Evolutionary conservation across 2,113 vertebrate genomes (phyloP), one percentile per base, ranked within the genome.

Genomic region (Tamias sibiricus): DNA sequence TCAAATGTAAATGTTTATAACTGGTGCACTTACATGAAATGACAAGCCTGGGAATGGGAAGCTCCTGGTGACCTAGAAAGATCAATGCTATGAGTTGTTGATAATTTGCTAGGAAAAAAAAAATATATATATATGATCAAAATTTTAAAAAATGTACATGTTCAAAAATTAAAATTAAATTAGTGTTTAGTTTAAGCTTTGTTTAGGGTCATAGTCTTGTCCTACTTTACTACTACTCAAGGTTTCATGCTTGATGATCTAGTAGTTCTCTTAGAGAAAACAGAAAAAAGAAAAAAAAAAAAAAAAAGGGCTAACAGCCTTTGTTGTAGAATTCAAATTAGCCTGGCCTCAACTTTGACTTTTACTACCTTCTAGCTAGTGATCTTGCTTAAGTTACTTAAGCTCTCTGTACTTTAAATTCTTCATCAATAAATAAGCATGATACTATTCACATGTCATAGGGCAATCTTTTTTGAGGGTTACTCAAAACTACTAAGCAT

Each of bases 301-400:
- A 14, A 22, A 0, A 0, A 54, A 32, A 49, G 35, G 9, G 10
- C 28, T 72, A 69, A 64, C 35, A 47, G 22, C 3, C 52, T 0
- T 83, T 37, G 37, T 52, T 22, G 10, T 30, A 80, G 28, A 89
- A 6, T 17, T 49, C 35, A 85, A 4, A 1, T 7, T 49, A 52
- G 20, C 24, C 8, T 32, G n/a, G 4, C 32, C 42, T 49, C 14
- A 88, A 28, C 22, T 47, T 62, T 30, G 20, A 8, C 24, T n/a
- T 76, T 76, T 79, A 22, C 28, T 62, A 14, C 9, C 62, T 90
- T 87, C 62, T 76, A 80, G 0, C 5, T 79, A 64, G 10, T 40
- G 35, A 40, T 47, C n/a, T 69, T 80, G 3, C 8, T 75, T 71
- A 54, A 64, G 32, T 12, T 66, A 10, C 16, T 71, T 59, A 32